Evolutionary conservation across 2,113 vertebrate genomes (phyloP).

Genomic region (Puffinus mauretanicus): DNA sequence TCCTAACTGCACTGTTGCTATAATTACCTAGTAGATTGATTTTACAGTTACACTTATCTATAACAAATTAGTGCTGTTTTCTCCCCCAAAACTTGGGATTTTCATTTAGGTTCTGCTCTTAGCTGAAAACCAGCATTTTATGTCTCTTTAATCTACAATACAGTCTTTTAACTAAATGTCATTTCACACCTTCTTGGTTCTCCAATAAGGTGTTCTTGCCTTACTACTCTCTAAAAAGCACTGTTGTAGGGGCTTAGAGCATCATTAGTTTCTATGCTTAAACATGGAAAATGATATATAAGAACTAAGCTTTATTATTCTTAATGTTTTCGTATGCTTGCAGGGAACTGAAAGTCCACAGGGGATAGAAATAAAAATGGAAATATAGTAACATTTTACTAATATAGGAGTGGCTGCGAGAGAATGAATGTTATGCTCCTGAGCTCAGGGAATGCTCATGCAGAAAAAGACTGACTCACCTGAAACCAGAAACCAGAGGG

Average conservation of each 20-base stretch:
- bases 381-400: constrained; percentile 38
- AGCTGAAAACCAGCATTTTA: constrained; percentile 47
- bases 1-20: not conserved
- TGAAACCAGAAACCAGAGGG: not conserved
- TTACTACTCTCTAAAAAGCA: constrained; percentile 49
- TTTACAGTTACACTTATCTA: constrained; percentile 18
- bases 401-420: constrained; percentile 10
- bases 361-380: constrained; percentile 53
- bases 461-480: not conserved
- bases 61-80: constrained; percentile 39
- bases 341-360: constrained; percentile 25
- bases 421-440: not conserved
- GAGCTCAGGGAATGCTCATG: not conserved
- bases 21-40: not conserved
- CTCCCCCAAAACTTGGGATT: not conserved
- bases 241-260: constrained; percentile 48
- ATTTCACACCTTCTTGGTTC: constrained; percentile 63
- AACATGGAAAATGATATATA: constrained; percentile 59
- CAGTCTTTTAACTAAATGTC: constrained; percentile 56
- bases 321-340: constrained; percentile 58
- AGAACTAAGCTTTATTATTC: constrained; percentile 57
- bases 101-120: constrained; percentile 38
- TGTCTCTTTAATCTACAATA: constrained; percentile 52
- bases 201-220: constrained; percentile 55
- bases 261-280: constrained; percentile 65